Evolutionary conservation across 2,113 vertebrate genomes (phyloP).

Genomic region (Emydocephalus ijimae): DNA sequence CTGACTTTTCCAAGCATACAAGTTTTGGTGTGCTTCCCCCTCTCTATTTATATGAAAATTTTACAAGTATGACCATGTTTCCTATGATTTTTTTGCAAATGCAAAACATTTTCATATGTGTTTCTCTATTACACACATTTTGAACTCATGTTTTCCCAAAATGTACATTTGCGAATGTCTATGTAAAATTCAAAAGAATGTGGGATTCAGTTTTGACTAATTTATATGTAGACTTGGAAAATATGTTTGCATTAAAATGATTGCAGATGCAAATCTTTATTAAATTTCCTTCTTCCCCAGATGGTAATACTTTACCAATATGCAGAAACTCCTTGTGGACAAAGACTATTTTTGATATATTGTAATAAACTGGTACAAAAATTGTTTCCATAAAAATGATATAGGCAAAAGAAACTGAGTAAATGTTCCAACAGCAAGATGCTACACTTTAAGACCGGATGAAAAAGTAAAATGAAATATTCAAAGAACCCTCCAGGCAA

Average conservation of each 20-base stretch:
- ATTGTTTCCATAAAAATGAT: not conserved
- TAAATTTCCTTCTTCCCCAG: not conserved
- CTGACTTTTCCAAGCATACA: not conserved
- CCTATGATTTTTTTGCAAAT: not conserved
- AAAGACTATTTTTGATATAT: not conserved
- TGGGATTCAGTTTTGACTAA: not conserved
- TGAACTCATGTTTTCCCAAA: not conserved
- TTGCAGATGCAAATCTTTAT: not conserved
- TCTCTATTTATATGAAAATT: not conserved
- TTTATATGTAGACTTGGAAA: not conserved
- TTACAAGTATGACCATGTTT: not conserved
- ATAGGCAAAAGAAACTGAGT: not conserved
- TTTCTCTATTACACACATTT: not conserved
- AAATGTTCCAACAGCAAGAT: not conserved
- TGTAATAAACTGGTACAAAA: not conserved
- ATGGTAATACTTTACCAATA: not conserved
- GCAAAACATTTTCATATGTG: not conserved
- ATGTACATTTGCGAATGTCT: not conserved
- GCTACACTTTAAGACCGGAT: not conserved
- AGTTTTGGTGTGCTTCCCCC: not conserved
- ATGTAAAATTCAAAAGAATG: not conserved
- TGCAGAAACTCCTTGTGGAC: too few relatives aligned
- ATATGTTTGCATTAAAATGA: not conserved
- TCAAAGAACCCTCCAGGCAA: constrained; percentile 5
- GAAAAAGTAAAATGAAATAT: constrained; percentile 23